Percentiles rank a stretch among this genome's conserved stretches.
Conservation (phyloP, 2,797 vertebrate species). For the Phrynocephalus guinanensis region DNA sequence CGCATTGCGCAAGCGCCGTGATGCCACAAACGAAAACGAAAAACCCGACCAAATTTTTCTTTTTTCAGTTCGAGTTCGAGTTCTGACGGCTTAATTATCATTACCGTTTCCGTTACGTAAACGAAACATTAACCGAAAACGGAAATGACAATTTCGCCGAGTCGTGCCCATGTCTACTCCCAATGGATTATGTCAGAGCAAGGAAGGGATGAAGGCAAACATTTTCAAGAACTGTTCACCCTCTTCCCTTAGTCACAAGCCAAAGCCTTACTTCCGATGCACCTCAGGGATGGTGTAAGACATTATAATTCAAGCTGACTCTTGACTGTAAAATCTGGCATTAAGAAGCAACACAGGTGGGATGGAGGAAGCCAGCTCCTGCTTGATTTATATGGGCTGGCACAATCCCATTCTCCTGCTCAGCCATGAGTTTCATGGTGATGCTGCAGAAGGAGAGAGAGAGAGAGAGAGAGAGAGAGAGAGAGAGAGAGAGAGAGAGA, state of each 20-base stretch:
- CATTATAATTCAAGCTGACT: not conserved
- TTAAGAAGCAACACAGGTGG: not conserved
- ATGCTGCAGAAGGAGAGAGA: not conserved
- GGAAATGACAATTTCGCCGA: too few species aligned
- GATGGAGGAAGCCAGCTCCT: not conserved
- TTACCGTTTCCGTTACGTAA: too few species aligned
- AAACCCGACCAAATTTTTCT: too few species aligned
- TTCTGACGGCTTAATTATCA: too few species aligned
- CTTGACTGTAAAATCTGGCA: not conserved
- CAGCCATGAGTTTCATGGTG: not conserved
- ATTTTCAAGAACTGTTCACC: not conserved
- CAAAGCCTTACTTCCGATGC: not conserved
- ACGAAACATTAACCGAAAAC: too few species aligned
- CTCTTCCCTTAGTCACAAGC: not conserved
- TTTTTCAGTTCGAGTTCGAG: too few species aligned
- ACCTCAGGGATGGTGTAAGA: not conserved
- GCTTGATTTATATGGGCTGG: not conserved
- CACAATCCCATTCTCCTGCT: not conserved
- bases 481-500: accelerated
- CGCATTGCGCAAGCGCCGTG: too few species aligned
- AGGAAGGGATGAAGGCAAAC: not conserved
- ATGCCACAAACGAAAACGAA: too few species aligned
- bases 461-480: too few species aligned
- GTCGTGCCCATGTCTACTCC: too few species aligned
- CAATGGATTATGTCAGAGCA: too few species aligned